Evolutionary conservation across 1,140 invertebrate species (phyloP).

Genomic region (Neuroterus valhalla): DNA sequence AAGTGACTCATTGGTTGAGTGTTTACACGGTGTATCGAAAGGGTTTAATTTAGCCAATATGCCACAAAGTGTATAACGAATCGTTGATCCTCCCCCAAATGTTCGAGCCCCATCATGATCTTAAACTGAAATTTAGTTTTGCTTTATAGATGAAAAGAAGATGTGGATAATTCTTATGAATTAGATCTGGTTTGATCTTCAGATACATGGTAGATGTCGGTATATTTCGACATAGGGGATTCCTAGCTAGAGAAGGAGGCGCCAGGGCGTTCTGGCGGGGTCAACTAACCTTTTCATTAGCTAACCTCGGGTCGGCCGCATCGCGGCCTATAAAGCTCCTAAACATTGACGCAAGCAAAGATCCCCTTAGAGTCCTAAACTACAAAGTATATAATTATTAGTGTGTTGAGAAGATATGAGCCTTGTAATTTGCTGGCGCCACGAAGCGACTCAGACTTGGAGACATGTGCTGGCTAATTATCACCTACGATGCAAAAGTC

Average conservation of each 20-base stretch:
- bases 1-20: neutral
- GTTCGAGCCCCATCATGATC: constrained; percentile 11
- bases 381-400: constrained; percentile 56
- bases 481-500: constrained; percentile 31
- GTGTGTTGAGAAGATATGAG: constrained; percentile 54
- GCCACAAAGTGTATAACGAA: neutral
- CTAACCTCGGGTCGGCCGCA: constrained; percentile 55
- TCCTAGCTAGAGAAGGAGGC: constrained; percentile 59
- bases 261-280: constrained; percentile 72
- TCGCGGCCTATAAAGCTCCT: constrained; percentile 64
- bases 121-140: constrained; percentile 19
- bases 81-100: constrained; percentile 13
- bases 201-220: constrained; percentile 10
- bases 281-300: constrained; percentile 75
- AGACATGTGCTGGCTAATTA: constrained; percentile 56
- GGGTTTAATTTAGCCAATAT: neutral
- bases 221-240: constrained; percentile 37
- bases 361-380: constrained; percentile 57
- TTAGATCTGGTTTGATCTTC: constrained; percentile 21
- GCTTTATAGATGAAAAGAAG: constrained; percentile 16
- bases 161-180: constrained; percentile 31
- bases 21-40: constrained; percentile 6
- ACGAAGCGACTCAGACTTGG: constrained; percentile 47
- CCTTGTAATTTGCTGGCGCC: constrained; percentile 59
- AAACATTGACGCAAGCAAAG: constrained; percentile 68